A percentile compares a stretch with the other conserved stretches of the same genome.
These are phyloP conservation scores for Ailurus styani DNA, from an alignment of 2,113 vertebrate species.

Conservation along the genomic window DNA sequence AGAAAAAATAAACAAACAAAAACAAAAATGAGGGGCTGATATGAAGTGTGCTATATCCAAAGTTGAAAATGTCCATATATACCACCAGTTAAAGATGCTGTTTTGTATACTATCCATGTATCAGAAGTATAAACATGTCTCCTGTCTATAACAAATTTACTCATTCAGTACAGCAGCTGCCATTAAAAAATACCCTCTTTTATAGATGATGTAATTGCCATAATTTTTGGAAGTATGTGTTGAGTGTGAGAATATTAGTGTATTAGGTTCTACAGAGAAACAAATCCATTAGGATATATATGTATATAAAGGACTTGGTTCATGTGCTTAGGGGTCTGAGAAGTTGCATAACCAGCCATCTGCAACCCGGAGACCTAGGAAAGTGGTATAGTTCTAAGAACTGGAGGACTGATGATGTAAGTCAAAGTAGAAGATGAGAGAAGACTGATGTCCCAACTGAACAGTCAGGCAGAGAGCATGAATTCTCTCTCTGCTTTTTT, in stretches of 20 bases:
- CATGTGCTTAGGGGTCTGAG: background rate
- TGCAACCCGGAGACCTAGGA: background rate
- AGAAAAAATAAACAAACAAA: background rate
- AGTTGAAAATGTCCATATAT: background rate
- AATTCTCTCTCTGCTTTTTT: background rate
- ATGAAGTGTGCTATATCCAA: background rate
- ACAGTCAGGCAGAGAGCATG: background rate
- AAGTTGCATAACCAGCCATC: background rate
- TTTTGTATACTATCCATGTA: background rate
- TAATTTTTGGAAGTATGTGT: background rate
- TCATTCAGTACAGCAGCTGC: background rate
- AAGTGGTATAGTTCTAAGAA: background rate
- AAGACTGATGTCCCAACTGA: background rate
- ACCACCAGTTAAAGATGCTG: background rate
- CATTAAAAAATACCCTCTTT: background rate
- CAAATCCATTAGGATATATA: background rate
- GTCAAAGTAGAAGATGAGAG: background rate
- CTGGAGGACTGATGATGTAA: background rate
- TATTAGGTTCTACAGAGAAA: background rate
- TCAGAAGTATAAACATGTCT: background rate
- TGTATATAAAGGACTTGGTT: background rate
- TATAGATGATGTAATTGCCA: background rate
- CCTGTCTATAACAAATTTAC: background rate
- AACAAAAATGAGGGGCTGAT: background rate
- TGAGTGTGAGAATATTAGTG: background rate